Evolutionary conservation across 37 sponge, comb jelly and placozoan genomes (phyloP).

Genomic region (Geodia barretti): DNA sequence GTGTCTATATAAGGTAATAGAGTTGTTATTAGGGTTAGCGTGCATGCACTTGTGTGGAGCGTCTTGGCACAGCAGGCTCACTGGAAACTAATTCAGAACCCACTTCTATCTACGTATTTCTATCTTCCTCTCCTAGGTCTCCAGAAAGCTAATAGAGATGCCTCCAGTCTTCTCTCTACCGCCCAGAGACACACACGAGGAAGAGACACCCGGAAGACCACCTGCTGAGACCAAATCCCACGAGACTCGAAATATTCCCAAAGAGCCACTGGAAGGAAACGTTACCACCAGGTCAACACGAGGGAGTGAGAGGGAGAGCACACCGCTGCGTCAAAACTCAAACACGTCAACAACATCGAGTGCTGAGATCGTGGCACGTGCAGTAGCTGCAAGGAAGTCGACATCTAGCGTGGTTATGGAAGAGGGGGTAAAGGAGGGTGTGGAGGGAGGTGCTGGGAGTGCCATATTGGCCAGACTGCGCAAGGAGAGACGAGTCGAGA

Average conservation of each 20-base stretch:
- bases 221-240: not conserved
- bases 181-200: not conserved
- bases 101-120: too few relatives aligned
- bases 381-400: not conserved
- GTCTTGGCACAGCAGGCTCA: too few relatives aligned
- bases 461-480: not conserved
- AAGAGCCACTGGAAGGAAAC: not conserved
- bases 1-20: too few relatives aligned
- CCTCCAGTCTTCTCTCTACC: not conserved
- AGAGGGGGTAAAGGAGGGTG: too few relatives aligned
- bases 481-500: not conserved
- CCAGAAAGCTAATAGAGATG: not conserved
- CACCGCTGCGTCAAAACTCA: not conserved
- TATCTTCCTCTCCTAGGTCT: not conserved
- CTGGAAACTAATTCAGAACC: too few relatives aligned
- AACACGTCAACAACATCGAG: not conserved
- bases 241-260: not conserved
- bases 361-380: not conserved
- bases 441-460: not conserved
- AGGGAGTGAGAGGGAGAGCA: not conserved
- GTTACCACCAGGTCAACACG: not conserved
- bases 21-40: too few relatives aligned
- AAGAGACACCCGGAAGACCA: not conserved
- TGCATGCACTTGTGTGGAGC: too few relatives aligned
- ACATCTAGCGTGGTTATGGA: too few relatives aligned